Conservation (phyloP, 1,140 invertebrate species). For the Thaumetopoea pityocampa region DNA sequence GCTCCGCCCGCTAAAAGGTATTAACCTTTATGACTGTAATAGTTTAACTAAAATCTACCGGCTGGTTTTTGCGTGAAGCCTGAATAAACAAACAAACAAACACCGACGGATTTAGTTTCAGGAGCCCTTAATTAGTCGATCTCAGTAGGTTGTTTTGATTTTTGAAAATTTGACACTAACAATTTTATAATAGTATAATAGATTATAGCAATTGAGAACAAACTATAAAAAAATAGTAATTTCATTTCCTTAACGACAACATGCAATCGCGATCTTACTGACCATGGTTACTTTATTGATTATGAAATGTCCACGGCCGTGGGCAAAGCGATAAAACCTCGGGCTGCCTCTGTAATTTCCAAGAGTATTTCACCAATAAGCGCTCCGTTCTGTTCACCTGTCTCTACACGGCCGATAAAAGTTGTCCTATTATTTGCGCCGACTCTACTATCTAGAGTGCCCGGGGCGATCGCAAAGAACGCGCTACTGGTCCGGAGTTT, state of each 20-base stretch:
- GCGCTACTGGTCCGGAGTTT: slow-evolving; percentile 31
- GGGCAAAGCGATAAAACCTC: slow-evolving; percentile 49
- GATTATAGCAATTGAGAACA: too few species aligned
- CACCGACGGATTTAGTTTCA: too few species aligned
- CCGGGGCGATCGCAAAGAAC: slow-evolving; percentile 35
- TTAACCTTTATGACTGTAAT: too few species aligned
- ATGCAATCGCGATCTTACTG: slow-evolving; percentile 8
- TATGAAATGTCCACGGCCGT: slow-evolving; percentile 33
- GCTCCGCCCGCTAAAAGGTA: too few species aligned
- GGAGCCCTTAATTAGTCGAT: too few species aligned
- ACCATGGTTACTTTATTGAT: slow-evolving; percentile 47
- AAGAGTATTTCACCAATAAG: slow-evolving; percentile 51
- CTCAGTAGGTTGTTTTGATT: too few species aligned
- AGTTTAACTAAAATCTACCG: too few species aligned
- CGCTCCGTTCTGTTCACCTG: slow-evolving; percentile 40
- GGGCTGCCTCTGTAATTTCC: slow-evolving; percentile 49
- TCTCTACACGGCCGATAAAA: slow-evolving; percentile 45
- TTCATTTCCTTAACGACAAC: slow-evolving; percentile 15
- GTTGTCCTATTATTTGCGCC: slow-evolving; percentile 57
- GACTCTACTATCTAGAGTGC: slow-evolving; percentile 27
- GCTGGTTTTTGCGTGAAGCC: too few species aligned
- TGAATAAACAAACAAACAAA: too few species aligned
- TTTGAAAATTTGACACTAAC: too few species aligned
- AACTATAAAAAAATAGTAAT: neutral
- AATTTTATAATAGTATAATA: too few species aligned